phyloP scores from a whole-genome alignment of 2,888 invertebrate species.

The Listrodromus nycthemerus region DNA sequence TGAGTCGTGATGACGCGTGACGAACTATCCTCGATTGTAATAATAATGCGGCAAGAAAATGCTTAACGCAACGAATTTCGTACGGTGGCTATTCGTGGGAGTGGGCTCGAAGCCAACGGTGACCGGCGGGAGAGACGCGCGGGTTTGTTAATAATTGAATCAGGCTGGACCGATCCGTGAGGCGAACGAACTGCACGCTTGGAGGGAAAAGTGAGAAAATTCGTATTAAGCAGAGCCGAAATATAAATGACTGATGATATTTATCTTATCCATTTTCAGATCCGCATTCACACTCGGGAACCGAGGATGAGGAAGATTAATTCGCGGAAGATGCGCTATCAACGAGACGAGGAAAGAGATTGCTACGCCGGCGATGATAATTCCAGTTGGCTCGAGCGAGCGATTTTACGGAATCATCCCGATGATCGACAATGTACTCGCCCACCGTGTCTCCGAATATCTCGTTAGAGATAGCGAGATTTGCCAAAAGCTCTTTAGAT shows the following conservation, averaged over 20 bases:
- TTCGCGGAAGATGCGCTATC: not conserved
- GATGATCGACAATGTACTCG: conserved; percentile 11
- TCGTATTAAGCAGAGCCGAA: not conserved
- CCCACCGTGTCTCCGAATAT: conserved; percentile 5
- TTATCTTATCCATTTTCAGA: conserved; percentile 24
- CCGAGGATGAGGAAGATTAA: not conserved
- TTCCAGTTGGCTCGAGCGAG: conserved; percentile 8
- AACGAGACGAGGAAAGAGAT: not conserved
- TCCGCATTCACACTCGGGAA: not conserved
- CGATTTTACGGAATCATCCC: not conserved
- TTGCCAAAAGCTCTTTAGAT: conserved; percentile 55
- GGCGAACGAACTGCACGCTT: conserved; percentile 65
- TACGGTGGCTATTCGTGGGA: conserved; percentile 64
- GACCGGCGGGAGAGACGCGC: conserved; percentile 39
- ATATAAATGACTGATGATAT: not conserved
- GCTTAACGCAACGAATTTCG: conserved; percentile 58
- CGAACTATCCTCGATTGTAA: conserved; percentile 72
- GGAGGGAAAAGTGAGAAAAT: not conserved
- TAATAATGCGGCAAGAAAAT: conserved; percentile 70
- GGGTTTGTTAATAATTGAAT: conserved; percentile 62
- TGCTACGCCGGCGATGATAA: not conserved
- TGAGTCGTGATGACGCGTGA: conserved; percentile 68
- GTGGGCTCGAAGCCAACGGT: conserved; percentile 65
- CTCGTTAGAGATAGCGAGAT: conserved; percentile 25
- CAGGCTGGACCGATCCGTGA: conserved; percentile 49